Conservation (phyloP, 2,113 vertebrate species). For the Salvelinus fontinalis region DNA sequence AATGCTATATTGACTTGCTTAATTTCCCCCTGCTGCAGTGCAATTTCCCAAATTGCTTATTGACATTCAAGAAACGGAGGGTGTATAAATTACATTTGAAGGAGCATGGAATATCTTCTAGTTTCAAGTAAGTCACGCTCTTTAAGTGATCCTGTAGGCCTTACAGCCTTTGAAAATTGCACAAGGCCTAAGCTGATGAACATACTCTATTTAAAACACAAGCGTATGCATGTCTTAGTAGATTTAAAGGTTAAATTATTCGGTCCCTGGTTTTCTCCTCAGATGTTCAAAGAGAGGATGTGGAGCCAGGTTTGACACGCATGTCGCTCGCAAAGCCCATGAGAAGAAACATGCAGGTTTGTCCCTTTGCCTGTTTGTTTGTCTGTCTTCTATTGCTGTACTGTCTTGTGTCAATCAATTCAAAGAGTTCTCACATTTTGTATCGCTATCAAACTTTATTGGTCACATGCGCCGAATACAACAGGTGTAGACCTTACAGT, state of each 20-base stretch:
- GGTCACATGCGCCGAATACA: too few relatives aligned
- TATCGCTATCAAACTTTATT: too few relatives aligned
- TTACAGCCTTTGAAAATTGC: neutral
- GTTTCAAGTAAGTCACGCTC: conserved; percentile 63
- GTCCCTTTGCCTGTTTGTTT: conserved; percentile 4
- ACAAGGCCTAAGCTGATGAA: neutral
- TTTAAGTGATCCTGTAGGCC: neutral
- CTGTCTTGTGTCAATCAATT: neutral
- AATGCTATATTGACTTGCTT: neutral
- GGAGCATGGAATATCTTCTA: conserved; percentile 42
- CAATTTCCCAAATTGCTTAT: conserved; percentile 54
- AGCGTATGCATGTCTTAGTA: neutral
- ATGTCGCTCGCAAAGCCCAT: conserved; percentile 66
- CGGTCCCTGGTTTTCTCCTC: neutral
- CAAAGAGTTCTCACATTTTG: too few relatives aligned
- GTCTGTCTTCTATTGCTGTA: neutral
- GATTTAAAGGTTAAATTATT: neutral
- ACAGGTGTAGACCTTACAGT: too few relatives aligned
- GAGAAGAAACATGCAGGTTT: conserved; percentile 76
- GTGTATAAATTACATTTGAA: conserved; percentile 62
- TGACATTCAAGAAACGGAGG: conserved; percentile 72
- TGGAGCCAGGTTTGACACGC: conserved; percentile 58
- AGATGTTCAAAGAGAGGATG: conserved; percentile 73
- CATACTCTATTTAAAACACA: too few relatives aligned
- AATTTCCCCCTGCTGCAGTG: conserved; percentile 58